phyloP scores from a whole-genome alignment of 2,888 invertebrate genomes.

The Oscheius sp. region DNA sequence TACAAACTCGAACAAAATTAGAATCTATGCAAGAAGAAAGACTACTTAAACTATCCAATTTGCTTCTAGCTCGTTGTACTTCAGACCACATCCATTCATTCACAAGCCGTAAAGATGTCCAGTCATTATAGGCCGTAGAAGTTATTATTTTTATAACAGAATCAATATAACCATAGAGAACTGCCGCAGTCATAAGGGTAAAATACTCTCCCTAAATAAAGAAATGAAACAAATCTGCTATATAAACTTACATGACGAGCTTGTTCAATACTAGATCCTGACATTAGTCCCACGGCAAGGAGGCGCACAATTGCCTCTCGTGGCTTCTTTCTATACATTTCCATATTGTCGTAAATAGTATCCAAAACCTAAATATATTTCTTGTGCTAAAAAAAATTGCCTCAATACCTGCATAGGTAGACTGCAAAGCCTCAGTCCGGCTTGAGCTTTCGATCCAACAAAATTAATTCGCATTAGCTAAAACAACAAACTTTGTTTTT shows the following conservation, averaged over 20 bases:
- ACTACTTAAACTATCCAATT: constrained; percentile 16
- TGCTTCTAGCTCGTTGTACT: constrained; percentile 12
- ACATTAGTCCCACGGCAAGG: constrained; percentile 10
- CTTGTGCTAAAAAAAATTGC: too few species aligned
- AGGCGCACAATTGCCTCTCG: not conserved
- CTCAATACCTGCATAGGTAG: not conserved
- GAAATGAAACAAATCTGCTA: not conserved
- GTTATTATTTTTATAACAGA: not conserved
- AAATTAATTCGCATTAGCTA: constrained; percentile 11
- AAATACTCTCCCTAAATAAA: not conserved
- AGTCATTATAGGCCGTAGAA: not conserved
- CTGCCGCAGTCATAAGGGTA: constrained; percentile 5
- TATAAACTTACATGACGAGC: not conserved
- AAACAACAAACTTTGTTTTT: not conserved
- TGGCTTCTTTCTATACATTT: not conserved
- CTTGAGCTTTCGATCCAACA: not conserved
- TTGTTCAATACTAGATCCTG: not conserved
- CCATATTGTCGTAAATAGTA: not conserved
- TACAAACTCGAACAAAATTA: not conserved
- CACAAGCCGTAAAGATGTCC: not conserved
- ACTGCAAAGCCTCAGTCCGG: not conserved
- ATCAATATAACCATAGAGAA: constrained; percentile 8
- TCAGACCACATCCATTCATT: constrained; percentile 24
- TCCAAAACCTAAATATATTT: not conserved
- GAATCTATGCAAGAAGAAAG: not conserved